Conservation (phyloP, 2,113 vertebrate species). For the Burhinus bistriatus region DNA sequence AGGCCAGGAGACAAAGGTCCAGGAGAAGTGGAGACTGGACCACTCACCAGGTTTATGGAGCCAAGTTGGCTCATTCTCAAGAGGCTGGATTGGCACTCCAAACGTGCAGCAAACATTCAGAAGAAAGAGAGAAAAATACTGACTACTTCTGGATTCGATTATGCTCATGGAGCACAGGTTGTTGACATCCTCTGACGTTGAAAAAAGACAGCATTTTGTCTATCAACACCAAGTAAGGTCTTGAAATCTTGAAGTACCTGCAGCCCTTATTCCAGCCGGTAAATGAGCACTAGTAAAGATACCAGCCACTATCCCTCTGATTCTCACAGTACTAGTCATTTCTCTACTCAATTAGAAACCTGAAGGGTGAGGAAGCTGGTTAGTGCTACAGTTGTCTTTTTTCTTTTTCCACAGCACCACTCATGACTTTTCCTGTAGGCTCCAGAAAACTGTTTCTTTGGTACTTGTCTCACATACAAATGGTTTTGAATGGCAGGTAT, state of each 20-base stretch:
- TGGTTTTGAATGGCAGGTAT: fast-evolving
- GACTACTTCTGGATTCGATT: not conserved
- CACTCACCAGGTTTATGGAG: not conserved
- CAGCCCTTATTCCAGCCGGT: not conserved
- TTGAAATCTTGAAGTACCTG: not conserved
- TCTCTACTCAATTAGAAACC: not conserved
- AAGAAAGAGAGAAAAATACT: not conserved
- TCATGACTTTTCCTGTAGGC: not conserved
- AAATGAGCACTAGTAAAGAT: not conserved
- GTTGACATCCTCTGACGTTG: not conserved
- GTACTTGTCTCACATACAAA: not conserved
- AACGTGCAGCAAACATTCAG: not conserved
- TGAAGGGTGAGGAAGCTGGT: not conserved
- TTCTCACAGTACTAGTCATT: not conserved
- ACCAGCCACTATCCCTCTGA: not conserved
- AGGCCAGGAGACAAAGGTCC: not conserved
- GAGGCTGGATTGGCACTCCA: not conserved
- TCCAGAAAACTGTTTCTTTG: not conserved
- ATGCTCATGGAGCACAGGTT: not conserved
- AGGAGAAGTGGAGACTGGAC: not conserved
- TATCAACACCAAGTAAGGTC: not conserved
- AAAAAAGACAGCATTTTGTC: not conserved
- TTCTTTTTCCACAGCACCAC: not conserved
- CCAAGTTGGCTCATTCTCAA: not conserved
- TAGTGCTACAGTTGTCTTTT: not conserved